These are phyloP conservation scores for Cariama cristata DNA, from an alignment of 2,113 vertebrate genomes.

Conservation along the genomic window DNA sequence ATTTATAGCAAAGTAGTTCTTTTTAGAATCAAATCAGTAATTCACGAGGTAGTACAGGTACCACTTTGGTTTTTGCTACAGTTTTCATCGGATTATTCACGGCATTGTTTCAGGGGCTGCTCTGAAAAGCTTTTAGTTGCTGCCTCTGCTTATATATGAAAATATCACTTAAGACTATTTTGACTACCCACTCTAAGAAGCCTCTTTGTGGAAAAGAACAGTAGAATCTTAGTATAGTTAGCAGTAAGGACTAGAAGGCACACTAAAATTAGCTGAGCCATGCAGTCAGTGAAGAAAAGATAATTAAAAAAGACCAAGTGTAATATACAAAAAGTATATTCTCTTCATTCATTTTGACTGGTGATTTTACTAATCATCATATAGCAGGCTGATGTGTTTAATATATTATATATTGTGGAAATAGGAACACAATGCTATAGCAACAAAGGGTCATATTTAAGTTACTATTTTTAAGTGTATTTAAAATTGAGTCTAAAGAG, in stretches of 20 bases:
- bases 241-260: background rate
- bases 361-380: background rate
- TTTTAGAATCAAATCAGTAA: background rate
- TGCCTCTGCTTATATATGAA: background rate
- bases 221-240: background rate
- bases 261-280: background rate
- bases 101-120: background rate
- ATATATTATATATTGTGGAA: background rate
- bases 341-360: background rate
- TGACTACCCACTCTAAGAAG: background rate
- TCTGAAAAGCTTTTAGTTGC: background rate
- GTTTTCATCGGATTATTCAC: background rate
- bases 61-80: background rate
- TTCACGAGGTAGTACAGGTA: background rate
- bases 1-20: background rate
- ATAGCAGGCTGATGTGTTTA: background rate
- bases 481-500: background rate
- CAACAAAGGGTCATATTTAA: background rate
- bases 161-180: background rate
- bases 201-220: background rate
- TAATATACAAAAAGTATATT: background rate
- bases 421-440: background rate
- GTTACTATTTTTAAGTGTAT: background rate
- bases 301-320: background rate
- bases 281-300: background rate